Evolutionary conservation across 2,113 vertebrate genomes (phyloP).

Genomic region (Rhipidura dahli): DNA sequence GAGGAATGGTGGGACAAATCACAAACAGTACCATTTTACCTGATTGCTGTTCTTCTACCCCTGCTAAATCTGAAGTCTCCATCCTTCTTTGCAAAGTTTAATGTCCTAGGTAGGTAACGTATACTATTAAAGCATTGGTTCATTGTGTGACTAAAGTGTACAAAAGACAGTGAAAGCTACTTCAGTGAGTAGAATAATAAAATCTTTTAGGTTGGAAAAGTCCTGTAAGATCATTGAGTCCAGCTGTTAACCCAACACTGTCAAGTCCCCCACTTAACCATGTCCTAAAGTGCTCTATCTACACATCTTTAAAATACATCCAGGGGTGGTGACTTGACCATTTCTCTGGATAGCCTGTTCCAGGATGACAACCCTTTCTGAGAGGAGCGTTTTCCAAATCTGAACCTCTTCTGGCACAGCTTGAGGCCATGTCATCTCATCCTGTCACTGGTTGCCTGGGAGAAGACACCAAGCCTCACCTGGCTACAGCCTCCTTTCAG

Average conservation of each 20-base stretch:
- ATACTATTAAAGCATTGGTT: not conserved
- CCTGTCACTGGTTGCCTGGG: not conserved
- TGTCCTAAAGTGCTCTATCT: fast-evolving
- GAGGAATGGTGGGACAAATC: constrained; percentile 89
- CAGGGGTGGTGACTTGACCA: fast-evolving
- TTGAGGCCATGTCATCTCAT: not conserved
- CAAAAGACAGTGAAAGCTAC: not conserved
- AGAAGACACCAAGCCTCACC: not conserved
- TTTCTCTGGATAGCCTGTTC: not conserved
- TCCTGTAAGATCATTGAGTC: not conserved
- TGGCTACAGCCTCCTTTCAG: not conserved
- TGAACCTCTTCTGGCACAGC: not conserved
- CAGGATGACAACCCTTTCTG: not conserved
- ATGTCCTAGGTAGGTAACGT: constrained; percentile 85
- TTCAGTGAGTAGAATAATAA: not conserved
- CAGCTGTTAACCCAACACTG: fast-evolving
- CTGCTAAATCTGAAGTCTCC: constrained; percentile 94
- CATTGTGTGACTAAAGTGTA: not conserved
- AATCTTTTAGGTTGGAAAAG: not conserved
- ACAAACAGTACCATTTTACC: constrained; percentile 88
- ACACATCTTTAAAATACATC: not conserved
- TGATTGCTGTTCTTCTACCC: constrained; percentile 85
- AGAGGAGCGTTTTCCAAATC: not conserved
- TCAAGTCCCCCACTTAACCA: not conserved
- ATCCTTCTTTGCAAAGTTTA: constrained; percentile 97